Conservation (phyloP, 2,888 invertebrate species). For the Amorpha juglandis region DNA sequence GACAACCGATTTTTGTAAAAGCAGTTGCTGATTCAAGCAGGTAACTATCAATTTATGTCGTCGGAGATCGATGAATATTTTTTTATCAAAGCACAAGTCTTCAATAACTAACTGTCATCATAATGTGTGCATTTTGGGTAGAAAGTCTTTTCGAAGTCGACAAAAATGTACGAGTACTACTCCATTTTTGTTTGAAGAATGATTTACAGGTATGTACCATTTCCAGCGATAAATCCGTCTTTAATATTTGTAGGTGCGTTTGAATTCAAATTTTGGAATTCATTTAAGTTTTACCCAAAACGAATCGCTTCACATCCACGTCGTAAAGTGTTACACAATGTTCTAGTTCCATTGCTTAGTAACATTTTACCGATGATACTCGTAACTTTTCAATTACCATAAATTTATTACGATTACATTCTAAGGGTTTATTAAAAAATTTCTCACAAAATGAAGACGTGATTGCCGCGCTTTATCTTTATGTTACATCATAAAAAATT, state of each 20-base stretch:
- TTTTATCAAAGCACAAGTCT: background rate
- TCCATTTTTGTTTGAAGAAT: background rate
- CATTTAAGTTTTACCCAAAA: background rate
- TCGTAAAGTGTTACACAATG: constrained; percentile 14
- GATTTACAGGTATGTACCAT: background rate
- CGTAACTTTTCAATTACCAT: constrained; percentile 16
- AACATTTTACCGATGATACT: background rate
- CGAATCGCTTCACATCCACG: constrained; percentile 5
- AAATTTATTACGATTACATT: constrained; percentile 18
- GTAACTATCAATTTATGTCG: background rate
- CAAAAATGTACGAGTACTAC: no score
- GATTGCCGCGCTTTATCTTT: constrained; percentile 13
- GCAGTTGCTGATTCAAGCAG: background rate
- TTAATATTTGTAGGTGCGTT: background rate
- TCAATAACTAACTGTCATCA: constrained; percentile 1
- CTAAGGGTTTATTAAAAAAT: background rate
- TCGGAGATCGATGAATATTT: background rate
- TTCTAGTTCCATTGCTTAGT: background rate
- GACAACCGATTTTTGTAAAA: background rate
- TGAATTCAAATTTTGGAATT: background rate
- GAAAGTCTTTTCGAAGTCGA: no score
- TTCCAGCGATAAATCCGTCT: background rate
- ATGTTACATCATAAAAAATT: background rate
- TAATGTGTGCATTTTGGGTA: no score
- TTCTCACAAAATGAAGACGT: constrained; percentile 19